Conservation (phyloP, 2,113 vertebrate genomes). For the Vicugna pacos region DNA sequence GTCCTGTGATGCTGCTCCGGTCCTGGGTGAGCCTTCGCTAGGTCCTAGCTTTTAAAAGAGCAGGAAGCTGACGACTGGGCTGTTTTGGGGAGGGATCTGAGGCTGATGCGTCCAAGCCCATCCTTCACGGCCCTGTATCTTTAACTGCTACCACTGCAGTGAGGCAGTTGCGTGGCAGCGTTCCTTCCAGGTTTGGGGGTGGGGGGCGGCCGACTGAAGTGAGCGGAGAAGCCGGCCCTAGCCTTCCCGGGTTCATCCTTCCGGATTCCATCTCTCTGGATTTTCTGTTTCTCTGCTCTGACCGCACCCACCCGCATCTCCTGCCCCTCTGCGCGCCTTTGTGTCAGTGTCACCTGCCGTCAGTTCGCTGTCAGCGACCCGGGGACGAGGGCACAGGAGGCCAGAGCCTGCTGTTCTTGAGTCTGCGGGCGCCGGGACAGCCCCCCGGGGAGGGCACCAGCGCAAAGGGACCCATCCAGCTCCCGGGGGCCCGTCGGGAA, state of each 20-base stretch:
- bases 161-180: neutral
- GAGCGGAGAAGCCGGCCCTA: neutral
- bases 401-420: neutral
- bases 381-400: constrained; percentile 43
- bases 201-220: constrained; percentile 15
- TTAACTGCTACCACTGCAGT: neutral
- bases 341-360: constrained; percentile 51
- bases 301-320: constrained; percentile 46
- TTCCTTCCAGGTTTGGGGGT: neutral
- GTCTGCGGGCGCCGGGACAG: accelerated
- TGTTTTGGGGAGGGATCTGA: neutral
- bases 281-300: constrained; percentile 63
- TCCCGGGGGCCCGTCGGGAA: neutral
- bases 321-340: constrained; percentile 54
- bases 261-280: constrained; percentile 50
- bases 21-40: neutral
- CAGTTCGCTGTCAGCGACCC: constrained; percentile 60
- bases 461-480: neutral
- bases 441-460: neutral
- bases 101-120: neutral
- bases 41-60: neutral
- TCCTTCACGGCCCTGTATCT: neutral
- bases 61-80: neutral
- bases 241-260: constrained; percentile 49
- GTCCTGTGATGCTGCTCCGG: neutral